Base-by-base conservation (phyloP, 2,113 vertebrate genomes). In the Sinocyclocheilus maitianheensis region DNA sequence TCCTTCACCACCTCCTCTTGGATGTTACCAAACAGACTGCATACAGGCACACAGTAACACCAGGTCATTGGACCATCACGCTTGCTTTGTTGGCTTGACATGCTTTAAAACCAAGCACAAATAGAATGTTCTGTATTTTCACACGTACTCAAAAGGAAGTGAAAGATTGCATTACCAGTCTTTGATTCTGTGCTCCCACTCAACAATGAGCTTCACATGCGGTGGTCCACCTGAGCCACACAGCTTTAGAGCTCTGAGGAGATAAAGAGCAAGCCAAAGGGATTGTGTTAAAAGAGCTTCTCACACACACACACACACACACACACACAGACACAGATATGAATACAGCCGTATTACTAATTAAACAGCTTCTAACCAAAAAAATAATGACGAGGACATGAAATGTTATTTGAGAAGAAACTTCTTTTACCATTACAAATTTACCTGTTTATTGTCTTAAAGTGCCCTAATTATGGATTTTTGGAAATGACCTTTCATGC, bases 1-100 rank as follows among this genome's bases (percentile, higher is more conserved):
- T 98, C 97, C 89, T 95, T 96, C 87, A 98, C 97, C 91, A 89
- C 95, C 93, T 99, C 98, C 92, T 98, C 96, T 89, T 95, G 97
- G 80, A 97, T 94, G 91, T 91, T 95, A 13, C 98, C 97, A 1
- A 99, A 98, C 86, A 99, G 93, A 87, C 97, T 99, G 92, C 0
- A 16, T 26, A 1, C 81, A 88, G 48, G 1, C 53, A 74, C 10
- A 5, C 4, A 84, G 40, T 58, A 18, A 65, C 51, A 51, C 51
- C 11, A 48, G 51, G 11, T 75, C n/a, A 83, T 1, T 48, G 26
- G 26, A 62, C 16, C 18, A 1, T 77, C 14, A 30, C 1, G 11
- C 43, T 10, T 51, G 46, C n/a, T 81, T 71, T 83, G 34, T n/a
- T 37, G 46, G 18, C 58, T 65, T 81, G 76, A 11, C 34, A 22